Evolutionary conservation across 2,113 vertebrate species (phyloP), one percentile per base, ranked within the genome.

Genomic region (Symphodus melops): DNA sequence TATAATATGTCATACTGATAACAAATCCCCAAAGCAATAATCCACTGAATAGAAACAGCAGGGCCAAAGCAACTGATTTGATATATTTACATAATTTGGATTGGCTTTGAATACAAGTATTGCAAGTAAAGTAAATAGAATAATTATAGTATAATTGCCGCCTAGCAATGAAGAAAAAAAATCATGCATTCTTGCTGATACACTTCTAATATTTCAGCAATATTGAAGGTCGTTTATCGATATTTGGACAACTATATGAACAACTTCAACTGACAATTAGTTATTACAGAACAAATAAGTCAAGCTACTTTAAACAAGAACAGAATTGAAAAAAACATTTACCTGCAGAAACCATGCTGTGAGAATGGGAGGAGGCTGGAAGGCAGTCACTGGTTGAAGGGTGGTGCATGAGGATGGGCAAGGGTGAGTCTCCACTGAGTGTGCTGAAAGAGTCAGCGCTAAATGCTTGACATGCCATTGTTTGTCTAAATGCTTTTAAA

Each of bases 321-420:
- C 8, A 66, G 20, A n/a, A 48, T 39, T 5, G 20, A 13, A 33
- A 20, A 33, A 66, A 64, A 49, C 2, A 5, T 67, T 91, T 98
- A 99, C 98, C 98, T 98, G 97, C 91, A 67, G 97, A 96, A 54
- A 97, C 95, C 94, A 97, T 97, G 90, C 95, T 97, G 93, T 96
- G 95, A 69, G 95, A 82, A 21, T 97, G 96, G 86, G 96, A 96
- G 82, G 94, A 93, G 90, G 93, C 91, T 0, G 97, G 96, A 54
- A 98, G 93, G 79, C 97, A 96, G 86, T 99, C 98, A 1, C 93
- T 91, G 0, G 95, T 77, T 44, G 95, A 95, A 36, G 91, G 77
- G 82, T 97, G 97, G 73, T 99, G 97, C 97, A 99, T 98, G 81
- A 98, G 96, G 90, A 99, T 94, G 66, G 97, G 97, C 83, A 99